Base-by-base conservation (phyloP, 2,888 invertebrate species). In the Ptilodon capucinus region DNA sequence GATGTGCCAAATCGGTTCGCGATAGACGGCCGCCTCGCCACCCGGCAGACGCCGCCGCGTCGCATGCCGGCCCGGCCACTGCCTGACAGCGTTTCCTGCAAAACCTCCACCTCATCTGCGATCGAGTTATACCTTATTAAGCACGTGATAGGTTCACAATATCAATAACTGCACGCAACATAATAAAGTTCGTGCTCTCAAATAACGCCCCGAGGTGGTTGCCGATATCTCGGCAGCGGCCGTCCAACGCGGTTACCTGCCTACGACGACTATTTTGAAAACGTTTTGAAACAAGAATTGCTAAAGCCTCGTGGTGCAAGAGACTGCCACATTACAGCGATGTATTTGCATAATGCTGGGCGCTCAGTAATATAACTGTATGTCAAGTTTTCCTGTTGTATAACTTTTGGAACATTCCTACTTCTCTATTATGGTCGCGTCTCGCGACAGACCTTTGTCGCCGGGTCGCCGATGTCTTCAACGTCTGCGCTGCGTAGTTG, bases 1-100 rank as follows among this genome's bases (percentile, higher is more conserved):
- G 90, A 90, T 90, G 89, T 90, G 90, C 90, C 90, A 90, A 91
- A 90, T 88, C 77, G 76, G 85, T 86, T 72, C 80, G 81, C 80
- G 81, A 78, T 81, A 82, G 86, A 84, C 84, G 69, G 63, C 53
- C 73, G 77, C 62, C 71, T 58, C 79, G 84, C 76, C 81, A 79
- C 77, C 82, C 86, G 86, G 87, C 78, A 88, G 87, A 87, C 88
- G 86, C 84, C 86, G 86, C 60, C 75, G 71, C 77, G 79, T 66
- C 84, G 86, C 89, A 86, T 88, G 70, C 89, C 89, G 75, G 79
- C 79, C 84, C 82, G 84, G 86, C 86, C 87, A 83, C 81, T 76
- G 81, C 42, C 79, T 75, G 76, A 65, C 73, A 66, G 66, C 71
- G 71, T 75, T 79, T 79, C 74, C 76, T 71, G 73, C 72, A 71